Evolutionary conservation across 1,140 invertebrate species (phyloP), one percentile per base, ranked within the genome.

Genomic region (Atta cephalotes): DNA sequence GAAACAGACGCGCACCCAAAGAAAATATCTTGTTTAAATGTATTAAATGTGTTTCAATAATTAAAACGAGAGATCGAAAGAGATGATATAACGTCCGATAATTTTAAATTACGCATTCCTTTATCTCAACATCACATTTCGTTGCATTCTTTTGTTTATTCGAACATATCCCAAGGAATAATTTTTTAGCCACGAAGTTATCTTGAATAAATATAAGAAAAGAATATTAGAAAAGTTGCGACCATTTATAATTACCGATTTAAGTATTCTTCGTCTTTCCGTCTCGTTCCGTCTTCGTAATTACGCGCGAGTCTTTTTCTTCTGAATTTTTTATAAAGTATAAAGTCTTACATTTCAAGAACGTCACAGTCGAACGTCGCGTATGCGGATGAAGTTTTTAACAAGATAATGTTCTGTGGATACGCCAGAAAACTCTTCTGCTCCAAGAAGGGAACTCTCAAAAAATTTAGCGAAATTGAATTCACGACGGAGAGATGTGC

Each of bases 161-260:
- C 77, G 6, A 51, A 66, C 6, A 10, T 81, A 39, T 56, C n/a
- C 25, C 56, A 28, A 21, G 5, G 31, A 70, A n/a, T 70, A 56
- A 4, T 31, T 25, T 9, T 25, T 9, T 10, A 68, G 31, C 45
- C 28, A 35, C 28, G 4, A 76, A 84, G 80, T 84, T 51, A 39
- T 21, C 28, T 12, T 4, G 80, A 63, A 84, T 84, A 74, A 76
- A 76, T 63, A 76, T 56, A 49, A 18, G 18, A 28, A 84, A 25
- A 49, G 25, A 63, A 84, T 84, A 84, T 84, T 84, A 84, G 12
- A 76, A 84, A 84, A 84, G 70, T 84, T 84, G 25, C 70, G 25
- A 62, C 56, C 56, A 25, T 84, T 84, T 74, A 76, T 35, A 62
- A 76, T 39, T 10, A 14, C 7, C 14, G 49, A 82, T 62, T 70